Conservation (phyloP, 2,113 vertebrate species). For the Pantherophis guttatus region DNA sequence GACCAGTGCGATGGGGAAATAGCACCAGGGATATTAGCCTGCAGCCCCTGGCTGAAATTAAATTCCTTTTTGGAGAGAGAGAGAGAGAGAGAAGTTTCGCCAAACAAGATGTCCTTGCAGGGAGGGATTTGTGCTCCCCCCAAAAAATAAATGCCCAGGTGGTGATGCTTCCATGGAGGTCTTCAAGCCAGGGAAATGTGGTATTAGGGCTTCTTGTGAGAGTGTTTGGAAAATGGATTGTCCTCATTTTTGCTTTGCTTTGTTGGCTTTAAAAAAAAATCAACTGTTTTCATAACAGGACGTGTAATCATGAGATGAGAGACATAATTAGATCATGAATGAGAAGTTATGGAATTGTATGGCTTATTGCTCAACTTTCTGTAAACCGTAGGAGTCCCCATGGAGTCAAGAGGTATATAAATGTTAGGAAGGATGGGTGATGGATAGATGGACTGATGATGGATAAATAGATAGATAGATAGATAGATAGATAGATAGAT, state of each 20-base stretch:
- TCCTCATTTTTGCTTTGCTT: background rate
- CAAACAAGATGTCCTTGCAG: background rate
- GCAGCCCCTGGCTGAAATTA: slow-evolving; percentile 12
- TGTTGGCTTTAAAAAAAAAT: background rate
- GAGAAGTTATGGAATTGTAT: background rate
- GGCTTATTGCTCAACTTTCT: background rate
- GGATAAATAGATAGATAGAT: too few relatives aligned
- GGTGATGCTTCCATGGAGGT: background rate
- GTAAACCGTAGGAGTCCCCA: background rate
- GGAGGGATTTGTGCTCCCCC: background rate
- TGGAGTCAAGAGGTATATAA: background rate
- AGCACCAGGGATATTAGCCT: background rate
- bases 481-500: too few relatives aligned
- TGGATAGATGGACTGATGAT: background rate
- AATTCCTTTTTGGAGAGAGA: background rate
- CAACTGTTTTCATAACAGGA: background rate
- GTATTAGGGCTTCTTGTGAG: background rate
- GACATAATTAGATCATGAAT: background rate
- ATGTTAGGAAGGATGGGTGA: background rate
- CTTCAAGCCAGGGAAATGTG: background rate
- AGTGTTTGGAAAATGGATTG: background rate
- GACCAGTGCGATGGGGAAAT: background rate
- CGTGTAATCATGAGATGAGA: background rate
- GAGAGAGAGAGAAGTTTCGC: background rate
- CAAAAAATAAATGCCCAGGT: fast-evolving